Evolutionary conservation across 2,888 invertebrate species (phyloP), one percentile per base, ranked within the genome.

Genomic region (Rapana venosa): DNA sequence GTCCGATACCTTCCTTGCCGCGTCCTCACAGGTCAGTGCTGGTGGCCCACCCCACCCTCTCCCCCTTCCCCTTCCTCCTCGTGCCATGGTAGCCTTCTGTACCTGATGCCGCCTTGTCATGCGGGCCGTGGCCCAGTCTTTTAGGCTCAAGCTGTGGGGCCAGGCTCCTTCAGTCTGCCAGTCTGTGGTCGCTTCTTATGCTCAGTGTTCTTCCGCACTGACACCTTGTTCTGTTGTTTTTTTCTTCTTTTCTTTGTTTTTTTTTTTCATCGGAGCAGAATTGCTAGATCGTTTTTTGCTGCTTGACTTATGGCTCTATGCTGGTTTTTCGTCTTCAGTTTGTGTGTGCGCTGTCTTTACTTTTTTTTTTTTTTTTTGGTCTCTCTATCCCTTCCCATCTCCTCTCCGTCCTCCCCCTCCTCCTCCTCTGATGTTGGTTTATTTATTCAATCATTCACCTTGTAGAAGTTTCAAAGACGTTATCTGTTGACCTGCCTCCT

Each of bases 21-120:
- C 56, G 26, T 88, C 88, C 2, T 79, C 77, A n/a, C 88, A 88
- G 88, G 88, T 88, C 88, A 88, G 88, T 88, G n/a, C 47, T 30
- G n/a, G n/a, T 47, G 74, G 56, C 35, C 11, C 86, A 30, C 66
- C 17, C 58, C 47, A 2, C 47, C 47, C 47, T 8, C 8, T 47
- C 47, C 47, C 47, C 47, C 47, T 8, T 8, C 47, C 47, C 8
- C 47, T 47, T 8, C 47, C 8, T 47, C 47, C 47, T 47, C 47
- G 47, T 47, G 56, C 47, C 56, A 32, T 35, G 86, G 86, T 66
- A 86, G 86, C 66, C 66, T n/a, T 58, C 84, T 56, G 22, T 83
- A n/a, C 83, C 58, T 58, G 85, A 56, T 85, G 85, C 58, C 30
- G 85, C 85, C 56, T 85, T 85, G 85, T 85, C 58, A 58, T 85